Conservation (phyloP, 1,140 invertebrate species). For the Polypedilum vanderplanki region DNA sequence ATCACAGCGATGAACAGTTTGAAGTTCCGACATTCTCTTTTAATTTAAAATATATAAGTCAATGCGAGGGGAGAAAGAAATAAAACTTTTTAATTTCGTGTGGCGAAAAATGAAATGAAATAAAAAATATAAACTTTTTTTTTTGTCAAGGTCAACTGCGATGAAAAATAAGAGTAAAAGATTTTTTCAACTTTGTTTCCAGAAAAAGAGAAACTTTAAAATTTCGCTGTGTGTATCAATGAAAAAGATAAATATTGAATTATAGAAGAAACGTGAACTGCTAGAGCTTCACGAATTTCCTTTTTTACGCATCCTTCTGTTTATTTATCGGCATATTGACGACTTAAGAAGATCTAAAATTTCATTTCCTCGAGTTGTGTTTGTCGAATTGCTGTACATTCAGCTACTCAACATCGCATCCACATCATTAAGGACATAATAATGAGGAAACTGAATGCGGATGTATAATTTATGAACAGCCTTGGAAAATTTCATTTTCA, state of each 20-base stretch:
- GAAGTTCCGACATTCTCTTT: conserved; percentile 4
- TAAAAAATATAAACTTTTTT: neutral
- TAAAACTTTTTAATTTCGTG: neutral
- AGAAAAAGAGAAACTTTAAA: neutral
- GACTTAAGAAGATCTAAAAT: neutral
- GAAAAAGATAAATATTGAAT: neutral
- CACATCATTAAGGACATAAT: neutral
- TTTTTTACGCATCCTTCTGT: neutral
- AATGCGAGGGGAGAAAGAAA: neutral
- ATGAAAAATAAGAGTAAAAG: neutral
- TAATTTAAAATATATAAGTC: neutral
- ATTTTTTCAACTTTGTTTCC: neutral
- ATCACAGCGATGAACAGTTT: conserved; percentile 1
- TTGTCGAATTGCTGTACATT: neutral
- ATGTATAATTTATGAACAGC: neutral
- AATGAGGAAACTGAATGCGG: conserved; percentile 1
- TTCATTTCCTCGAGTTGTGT: neutral
- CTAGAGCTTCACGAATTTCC: neutral
- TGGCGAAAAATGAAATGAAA: no score
- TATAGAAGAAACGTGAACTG: neutral
- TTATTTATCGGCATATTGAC: neutral
- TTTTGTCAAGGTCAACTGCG: neutral
- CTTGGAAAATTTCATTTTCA: conserved; percentile 7
- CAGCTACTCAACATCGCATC: neutral
- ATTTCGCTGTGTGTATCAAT: neutral